These are phyloP conservation scores for Ypsolopha sequella DNA, from an alignment of 2,888 invertebrate species.

Conservation along the genomic window DNA sequence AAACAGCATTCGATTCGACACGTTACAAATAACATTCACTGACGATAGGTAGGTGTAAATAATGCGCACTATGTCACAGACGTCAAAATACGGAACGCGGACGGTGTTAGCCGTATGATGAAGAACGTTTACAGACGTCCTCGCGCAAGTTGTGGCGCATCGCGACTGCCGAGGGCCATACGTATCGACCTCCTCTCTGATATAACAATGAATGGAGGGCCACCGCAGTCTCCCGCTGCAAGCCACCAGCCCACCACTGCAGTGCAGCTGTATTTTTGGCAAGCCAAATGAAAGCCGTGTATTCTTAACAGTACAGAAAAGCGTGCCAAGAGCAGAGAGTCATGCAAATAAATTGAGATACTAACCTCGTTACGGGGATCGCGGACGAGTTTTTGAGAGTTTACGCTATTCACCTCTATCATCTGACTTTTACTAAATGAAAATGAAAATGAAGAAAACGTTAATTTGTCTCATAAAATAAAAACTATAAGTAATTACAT, in stretches of 20 bases:
- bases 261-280: constrained; percentile 69
- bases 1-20: neutral
- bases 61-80: neutral
- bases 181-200: constrained; percentile 42
- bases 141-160: neutral
- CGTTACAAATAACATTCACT: neutral
- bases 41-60: neutral
- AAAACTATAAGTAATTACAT: too few relatives aligned
- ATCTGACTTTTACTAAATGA: too few relatives aligned
- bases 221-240: constrained; percentile 40
- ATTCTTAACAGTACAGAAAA: constrained; percentile 8
- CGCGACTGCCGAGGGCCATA: constrained; percentile 5
- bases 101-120: constrained; percentile 13
- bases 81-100: constrained; percentile 1
- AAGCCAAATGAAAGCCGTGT: constrained; percentile 22
- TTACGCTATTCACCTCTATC: too few relatives aligned
- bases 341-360: constrained; percentile 20
- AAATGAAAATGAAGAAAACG: too few relatives aligned
- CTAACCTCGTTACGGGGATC: constrained; percentile 28
- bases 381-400: constrained; percentile 1
- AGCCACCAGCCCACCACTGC: constrained; percentile 61
- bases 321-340: constrained; percentile 19
- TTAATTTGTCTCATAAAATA: too few relatives aligned
- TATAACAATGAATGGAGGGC: constrained; percentile 49
- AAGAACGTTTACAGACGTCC: constrained; percentile 19